A percentile compares a stretch with the other conserved stretches of the same genome.
These are phyloP conservation scores for Antrozous pallidus DNA, from an alignment of 2,797 vertebrate species.

Conservation along the genomic window DNA sequence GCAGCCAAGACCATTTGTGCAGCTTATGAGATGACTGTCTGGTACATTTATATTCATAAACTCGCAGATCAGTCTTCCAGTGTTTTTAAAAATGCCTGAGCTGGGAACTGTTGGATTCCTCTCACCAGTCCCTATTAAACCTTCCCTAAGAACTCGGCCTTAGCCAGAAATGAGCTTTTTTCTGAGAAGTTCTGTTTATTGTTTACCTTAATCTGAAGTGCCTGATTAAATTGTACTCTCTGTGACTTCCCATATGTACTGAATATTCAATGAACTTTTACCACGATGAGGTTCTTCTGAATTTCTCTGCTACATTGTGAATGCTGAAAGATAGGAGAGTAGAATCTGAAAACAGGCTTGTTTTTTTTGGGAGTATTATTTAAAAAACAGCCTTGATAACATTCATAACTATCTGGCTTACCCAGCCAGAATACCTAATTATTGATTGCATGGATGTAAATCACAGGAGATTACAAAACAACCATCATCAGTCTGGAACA, in stretches of 20 bases:
- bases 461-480: slow-evolving; percentile 60
- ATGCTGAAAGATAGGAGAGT: not conserved
- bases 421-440: slow-evolving; percentile 57
- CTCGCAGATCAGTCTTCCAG: slow-evolving; percentile 3
- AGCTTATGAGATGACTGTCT: not conserved
- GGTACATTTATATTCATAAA: slow-evolving; percentile 59
- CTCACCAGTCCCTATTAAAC: not conserved
- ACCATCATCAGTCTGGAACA: slow-evolving; percentile 35
- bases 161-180: not conserved
- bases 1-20: slow-evolving; percentile 58
- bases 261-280: slow-evolving; percentile 26
- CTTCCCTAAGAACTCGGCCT: not conserved
- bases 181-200: not conserved
- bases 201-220: not conserved
- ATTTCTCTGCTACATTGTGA: not conserved
- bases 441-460: slow-evolving; percentile 62
- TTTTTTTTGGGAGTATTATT: not conserved
- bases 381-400: slow-evolving; percentile 44
- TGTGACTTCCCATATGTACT: not conserved
- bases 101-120: slow-evolving; percentile 26
- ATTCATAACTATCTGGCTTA: slow-evolving; percentile 59
- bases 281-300: not conserved
- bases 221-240: not conserved
- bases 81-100: slow-evolving; percentile 25
- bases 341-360: slow-evolving; percentile 4